A percentile compares a stretch with the other conserved stretches of the same genome.
Conservation (phyloP, 2,113 vertebrate species). For the Holacanthus passer region DNA sequence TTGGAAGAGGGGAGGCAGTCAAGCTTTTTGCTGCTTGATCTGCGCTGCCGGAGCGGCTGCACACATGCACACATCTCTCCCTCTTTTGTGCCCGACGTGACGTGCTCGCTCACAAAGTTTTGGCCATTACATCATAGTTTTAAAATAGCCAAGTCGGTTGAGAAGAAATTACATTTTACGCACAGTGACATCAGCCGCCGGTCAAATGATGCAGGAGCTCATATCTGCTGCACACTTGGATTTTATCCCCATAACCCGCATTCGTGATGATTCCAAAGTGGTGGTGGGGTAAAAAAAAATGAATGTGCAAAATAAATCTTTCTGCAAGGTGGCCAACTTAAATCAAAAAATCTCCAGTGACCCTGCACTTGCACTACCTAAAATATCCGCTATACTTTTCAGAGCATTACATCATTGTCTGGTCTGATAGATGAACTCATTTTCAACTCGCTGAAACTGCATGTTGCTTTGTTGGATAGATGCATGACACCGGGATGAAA, state of each 20-base stretch:
- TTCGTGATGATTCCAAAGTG: background rate
- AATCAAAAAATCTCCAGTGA: conserved; percentile 57
- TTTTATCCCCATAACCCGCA: conserved; percentile 6
- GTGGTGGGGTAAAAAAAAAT: background rate
- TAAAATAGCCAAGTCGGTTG: conserved; percentile 79
- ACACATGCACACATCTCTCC: conserved; percentile 50
- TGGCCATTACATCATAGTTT: conserved; percentile 84
- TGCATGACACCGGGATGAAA: conserved; percentile 21
- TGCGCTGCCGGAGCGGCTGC: conserved; percentile 54
- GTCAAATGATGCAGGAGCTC: conserved; percentile 69
- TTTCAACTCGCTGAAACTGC: conserved; percentile 78
- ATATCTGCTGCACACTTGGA: conserved; percentile 39
- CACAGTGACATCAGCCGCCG: conserved; percentile 81
- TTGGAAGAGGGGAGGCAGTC: conserved; percentile 22
- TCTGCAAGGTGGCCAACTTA: conserved; percentile 50
- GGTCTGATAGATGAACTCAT: conserved; percentile 77
- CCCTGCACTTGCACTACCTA: conserved; percentile 66
- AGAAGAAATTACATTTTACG: conserved; percentile 80
- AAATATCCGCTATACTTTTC: conserved; percentile 76
- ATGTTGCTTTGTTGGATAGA: conserved; percentile 64
- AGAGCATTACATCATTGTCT: conserved; percentile 84
- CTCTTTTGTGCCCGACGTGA: conserved; percentile 66
- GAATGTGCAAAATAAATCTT: background rate
- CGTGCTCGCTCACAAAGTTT: conserved; percentile 81
- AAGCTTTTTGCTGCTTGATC: conserved; percentile 58